phyloP scores from a whole-genome alignment of 2,797 vertebrate species.

The Morelia viridis region DNA sequence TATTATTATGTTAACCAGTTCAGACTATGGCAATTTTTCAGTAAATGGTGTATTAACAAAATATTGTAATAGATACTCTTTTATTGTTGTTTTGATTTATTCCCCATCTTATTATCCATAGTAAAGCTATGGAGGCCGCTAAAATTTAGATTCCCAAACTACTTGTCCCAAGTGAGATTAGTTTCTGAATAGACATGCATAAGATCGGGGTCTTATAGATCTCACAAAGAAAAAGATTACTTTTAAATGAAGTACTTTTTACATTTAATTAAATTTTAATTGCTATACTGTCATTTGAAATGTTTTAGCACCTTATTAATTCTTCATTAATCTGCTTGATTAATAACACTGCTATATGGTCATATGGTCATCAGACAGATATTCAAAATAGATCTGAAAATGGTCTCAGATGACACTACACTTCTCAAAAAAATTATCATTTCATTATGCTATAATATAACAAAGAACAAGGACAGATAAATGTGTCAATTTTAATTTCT shows the following conservation, averaged over 20 bases:
- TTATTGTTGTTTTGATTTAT: background rate
- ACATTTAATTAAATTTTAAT: constrained; percentile 67
- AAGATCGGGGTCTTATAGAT: constrained; percentile 36
- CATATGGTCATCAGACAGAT: constrained; percentile 50
- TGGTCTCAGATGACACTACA: background rate
- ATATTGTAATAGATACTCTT: constrained; percentile 25
- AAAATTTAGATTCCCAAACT: too few species aligned
- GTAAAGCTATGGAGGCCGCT: constrained; percentile 16
- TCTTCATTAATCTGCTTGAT: constrained; percentile 65
- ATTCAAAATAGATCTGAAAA: constrained; percentile 4
- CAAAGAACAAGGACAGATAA: background rate
- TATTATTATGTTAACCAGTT: background rate
- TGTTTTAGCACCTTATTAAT: constrained; percentile 72
- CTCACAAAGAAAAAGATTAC: constrained; percentile 38
- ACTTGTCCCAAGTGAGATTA: background rate
- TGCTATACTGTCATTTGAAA: constrained; percentile 66
- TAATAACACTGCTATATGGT: constrained; percentile 54
- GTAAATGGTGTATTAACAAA: constrained; percentile 51
- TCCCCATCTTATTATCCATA: background rate
- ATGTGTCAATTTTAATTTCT: background rate
- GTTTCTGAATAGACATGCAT: constrained; percentile 24
- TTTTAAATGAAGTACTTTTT: constrained; percentile 60
- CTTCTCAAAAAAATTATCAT: background rate
- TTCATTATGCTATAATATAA: background rate
- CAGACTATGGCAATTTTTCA: background rate